Evolutionary conservation across 2,888 invertebrate genomes (phyloP).

Genomic region (Zaprionus obscuricornis): DNA sequence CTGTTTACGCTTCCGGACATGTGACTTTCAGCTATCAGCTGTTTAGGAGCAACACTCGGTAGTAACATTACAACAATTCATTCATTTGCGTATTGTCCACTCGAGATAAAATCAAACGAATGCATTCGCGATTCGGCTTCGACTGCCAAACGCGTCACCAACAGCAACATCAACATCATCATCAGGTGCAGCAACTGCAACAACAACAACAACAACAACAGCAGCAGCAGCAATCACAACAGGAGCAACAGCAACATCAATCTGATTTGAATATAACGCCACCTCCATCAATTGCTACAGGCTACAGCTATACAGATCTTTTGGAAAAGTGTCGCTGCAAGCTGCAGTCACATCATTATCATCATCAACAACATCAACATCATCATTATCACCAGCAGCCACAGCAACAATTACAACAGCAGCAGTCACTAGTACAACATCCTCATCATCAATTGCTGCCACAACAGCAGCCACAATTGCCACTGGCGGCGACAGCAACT

Average conservation of each 20-base stretch:
- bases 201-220: conserved; percentile 60
- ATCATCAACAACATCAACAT: conserved; percentile 41
- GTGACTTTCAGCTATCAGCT: conserved; percentile 40
- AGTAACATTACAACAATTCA: conserved; percentile 6
- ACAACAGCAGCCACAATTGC: conserved; percentile 56
- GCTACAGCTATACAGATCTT: conserved; percentile 60
- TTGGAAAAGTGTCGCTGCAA: conserved; percentile 80
- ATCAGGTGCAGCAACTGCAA: conserved; percentile 54
- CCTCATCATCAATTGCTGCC: conserved; percentile 42
- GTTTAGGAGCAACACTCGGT: neutral
- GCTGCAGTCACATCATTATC: conserved; percentile 40
- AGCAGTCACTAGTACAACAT: conserved; percentile 34
- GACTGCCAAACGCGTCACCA: conserved; percentile 75
- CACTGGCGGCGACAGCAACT: conserved; percentile 36
- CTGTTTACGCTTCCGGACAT: conserved; percentile 36
- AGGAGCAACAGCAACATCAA: conserved; percentile 51
- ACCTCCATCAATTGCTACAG: conserved; percentile 29
- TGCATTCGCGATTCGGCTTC: conserved; percentile 80
- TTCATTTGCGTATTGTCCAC: conserved; percentile 37
- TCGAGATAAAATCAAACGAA: conserved; percentile 65
- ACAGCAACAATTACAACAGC: conserved; percentile 23
- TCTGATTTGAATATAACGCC: conserved; percentile 53
- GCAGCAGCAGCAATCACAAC: conserved; percentile 38
- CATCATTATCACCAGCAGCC: conserved; percentile 33
- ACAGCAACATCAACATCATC: conserved; percentile 63